These are phyloP conservation scores for Hipposideros larvatus DNA, from an alignment of 2,797 vertebrate species.

Conservation along the genomic window DNA sequence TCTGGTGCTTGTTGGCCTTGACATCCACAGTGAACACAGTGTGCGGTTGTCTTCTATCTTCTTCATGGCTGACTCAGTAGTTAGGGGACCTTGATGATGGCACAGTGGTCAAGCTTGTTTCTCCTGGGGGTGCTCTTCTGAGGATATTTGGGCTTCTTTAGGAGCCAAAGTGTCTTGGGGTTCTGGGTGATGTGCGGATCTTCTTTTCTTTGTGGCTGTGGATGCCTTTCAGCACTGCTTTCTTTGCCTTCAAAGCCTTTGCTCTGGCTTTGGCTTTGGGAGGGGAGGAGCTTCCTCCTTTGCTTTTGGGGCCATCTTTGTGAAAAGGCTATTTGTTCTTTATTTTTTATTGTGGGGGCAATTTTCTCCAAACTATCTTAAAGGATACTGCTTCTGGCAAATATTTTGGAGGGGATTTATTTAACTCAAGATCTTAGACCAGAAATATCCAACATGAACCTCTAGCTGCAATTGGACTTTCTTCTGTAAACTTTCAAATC, in stretches of 20 bases:
- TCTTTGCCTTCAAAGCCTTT: neutral
- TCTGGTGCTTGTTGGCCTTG: neutral
- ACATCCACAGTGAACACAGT: neutral
- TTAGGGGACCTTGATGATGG: neutral
- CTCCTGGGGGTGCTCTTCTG: neutral
- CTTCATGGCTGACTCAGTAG: neutral
- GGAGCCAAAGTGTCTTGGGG: neutral
- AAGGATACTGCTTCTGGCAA: neutral
- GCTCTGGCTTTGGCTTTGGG: neutral
- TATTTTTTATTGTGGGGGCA: neutral
- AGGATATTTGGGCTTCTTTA: neutral
- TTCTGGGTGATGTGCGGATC: neutral
- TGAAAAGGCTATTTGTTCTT: neutral
- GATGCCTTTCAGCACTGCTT: neutral
- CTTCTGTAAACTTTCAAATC: neutral
- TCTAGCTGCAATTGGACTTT: slow-evolving; percentile 18
- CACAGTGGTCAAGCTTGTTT: neutral
- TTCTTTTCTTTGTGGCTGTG: neutral
- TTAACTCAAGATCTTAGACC: neutral
- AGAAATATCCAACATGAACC: neutral
- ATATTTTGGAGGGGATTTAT: neutral
- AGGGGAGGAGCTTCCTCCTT: neutral
- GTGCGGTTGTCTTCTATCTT: neutral
- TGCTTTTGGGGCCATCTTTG: neutral
- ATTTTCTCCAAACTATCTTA: neutral